These are phyloP conservation scores for Spilosoma lubricipeda DNA, from an alignment of 2,888 invertebrate genomes.

Conservation along the genomic window DNA sequence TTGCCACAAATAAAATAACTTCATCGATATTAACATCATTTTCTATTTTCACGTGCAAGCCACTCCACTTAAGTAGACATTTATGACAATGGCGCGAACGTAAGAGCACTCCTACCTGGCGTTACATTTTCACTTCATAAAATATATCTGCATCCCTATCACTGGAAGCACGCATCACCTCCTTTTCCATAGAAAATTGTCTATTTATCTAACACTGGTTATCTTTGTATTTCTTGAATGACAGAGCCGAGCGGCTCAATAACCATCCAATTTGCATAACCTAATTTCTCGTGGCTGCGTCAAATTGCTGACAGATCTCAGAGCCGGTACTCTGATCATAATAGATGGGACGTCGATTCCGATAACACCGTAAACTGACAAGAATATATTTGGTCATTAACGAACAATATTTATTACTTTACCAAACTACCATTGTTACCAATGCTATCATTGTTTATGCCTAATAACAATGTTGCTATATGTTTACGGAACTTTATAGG, in stretches of 20 bases:
- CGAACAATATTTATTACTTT: slow-evolving; percentile 35
- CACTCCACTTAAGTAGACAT: slow-evolving; percentile 50
- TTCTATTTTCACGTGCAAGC: slow-evolving; percentile 40
- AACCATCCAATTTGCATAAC: slow-evolving; percentile 77
- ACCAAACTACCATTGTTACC: neutral
- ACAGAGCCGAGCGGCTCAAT: slow-evolving; percentile 64
- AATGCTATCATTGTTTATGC: slow-evolving; percentile 16
- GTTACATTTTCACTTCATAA: slow-evolving; percentile 40
- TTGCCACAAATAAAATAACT: slow-evolving; percentile 15
- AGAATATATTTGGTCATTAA: slow-evolving; percentile 61
- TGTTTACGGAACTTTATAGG: neutral
- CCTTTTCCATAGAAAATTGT: slow-evolving; percentile 34
- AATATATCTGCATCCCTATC: slow-evolving; percentile 35
- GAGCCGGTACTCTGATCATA: slow-evolving; percentile 58
- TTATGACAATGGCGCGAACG: slow-evolving; percentile 43
- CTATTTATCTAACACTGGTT: slow-evolving; percentile 57
- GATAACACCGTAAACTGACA: slow-evolving; percentile 66
- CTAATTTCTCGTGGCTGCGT: slow-evolving; percentile 74
- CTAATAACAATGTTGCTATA: neutral
- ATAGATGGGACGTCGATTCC: slow-evolving; percentile 67
- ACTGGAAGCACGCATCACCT: slow-evolving; percentile 16
- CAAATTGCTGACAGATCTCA: slow-evolving; percentile 73
- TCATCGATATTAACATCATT: slow-evolving; percentile 47
- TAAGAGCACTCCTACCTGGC: slow-evolving; percentile 37
- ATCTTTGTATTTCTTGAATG: slow-evolving; percentile 66